These are phyloP conservation scores for Heteropelma amictum DNA, from an alignment of 2,888 invertebrate species.

Conservation along the genomic window DNA sequence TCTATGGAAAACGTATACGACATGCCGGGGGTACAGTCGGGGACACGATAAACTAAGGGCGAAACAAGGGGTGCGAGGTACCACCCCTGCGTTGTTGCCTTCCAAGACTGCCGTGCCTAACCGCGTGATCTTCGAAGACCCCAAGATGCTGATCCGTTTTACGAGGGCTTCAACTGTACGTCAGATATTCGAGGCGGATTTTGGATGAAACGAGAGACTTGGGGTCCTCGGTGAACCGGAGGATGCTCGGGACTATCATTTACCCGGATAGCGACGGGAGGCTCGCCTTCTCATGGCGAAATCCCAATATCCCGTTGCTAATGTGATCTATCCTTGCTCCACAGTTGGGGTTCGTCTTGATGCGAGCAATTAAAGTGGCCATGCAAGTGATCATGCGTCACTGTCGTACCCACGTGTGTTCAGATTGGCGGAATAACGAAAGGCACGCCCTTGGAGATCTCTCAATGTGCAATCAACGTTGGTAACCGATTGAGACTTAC, in stretches of 20 bases:
- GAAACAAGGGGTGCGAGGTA: no score
- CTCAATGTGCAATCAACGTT: no score
- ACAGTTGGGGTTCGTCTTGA: conserved; percentile 35
- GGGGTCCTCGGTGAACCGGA: conserved; percentile 33
- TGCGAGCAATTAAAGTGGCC: conserved; percentile 53
- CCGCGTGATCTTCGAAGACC: no score
- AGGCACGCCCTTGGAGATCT: background rate
- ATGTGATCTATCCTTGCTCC: conserved; percentile 45
- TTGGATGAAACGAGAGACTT: conserved; percentile 21
- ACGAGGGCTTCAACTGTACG: conserved; percentile 19
- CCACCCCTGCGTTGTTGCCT: background rate
- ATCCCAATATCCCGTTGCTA: conserved; percentile 60
- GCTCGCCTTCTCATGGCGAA: conserved; percentile 35
- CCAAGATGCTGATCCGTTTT: no score
- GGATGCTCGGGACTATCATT: conserved; percentile 60
- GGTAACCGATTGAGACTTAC: no score
- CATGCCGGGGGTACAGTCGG: conserved; percentile 1
- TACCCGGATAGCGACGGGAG: conserved; percentile 60
- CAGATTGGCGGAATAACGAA: conserved; percentile 7
- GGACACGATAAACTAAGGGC: background rate
- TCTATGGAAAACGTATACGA: background rate
- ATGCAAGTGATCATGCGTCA: conserved; percentile 29
- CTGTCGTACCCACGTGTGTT: background rate
- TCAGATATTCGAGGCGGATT: conserved; percentile 3
- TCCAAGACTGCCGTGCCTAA: no score